Evolutionary conservation across 2,797 vertebrate species (phyloP), one percentile per base, ranked within the genome.

Genomic region (Parotocinclus haroldoi): DNA sequence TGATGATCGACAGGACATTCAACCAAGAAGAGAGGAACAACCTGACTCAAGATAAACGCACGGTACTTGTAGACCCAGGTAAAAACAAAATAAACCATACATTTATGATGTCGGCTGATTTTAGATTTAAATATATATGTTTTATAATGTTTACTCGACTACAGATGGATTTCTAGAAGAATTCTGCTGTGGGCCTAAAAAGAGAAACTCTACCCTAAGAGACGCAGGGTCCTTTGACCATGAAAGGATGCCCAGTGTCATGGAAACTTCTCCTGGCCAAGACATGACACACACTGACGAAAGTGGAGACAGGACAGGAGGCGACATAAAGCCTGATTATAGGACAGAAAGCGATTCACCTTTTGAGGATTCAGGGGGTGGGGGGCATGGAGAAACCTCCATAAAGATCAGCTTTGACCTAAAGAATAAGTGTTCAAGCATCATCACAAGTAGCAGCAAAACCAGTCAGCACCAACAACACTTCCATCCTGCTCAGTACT

Each of bases 1-100:
- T 99, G 75, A 99, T 99, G 96, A 96, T 98, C 42, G 96, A 98
- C 71, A 90, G 96, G 76, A 97, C 96, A 78, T 99, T 99, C 84
- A 99, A 98, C 86, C 96, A 98, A 74, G 96, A 98, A 72, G 96
- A 99, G 78, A 92, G 96, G 70, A 90, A 89, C 53, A 90, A 90
- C 79, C 85, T 99, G 79, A 96, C 95, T 3, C 92, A 95, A 72
- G 96, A 98, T 86, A 99, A 96, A 83, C 92, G 96, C 42, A 91
- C 88, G 86, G 87, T 94, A 54, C 90, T 98, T 36, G 92, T 98
- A 68, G 95, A 99, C 87, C 95, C 94, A 82, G 96, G 96, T 99
- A 85, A 86, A 85, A 62, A 58, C 9, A 54, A 12, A 48, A n/a
- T 1, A n/a, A 11, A 3, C 10, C 40, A 7, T 11, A 7, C 10